phyloP scores from a whole-genome alignment of 2,113 vertebrate species.

The Callipepla californica region DNA sequence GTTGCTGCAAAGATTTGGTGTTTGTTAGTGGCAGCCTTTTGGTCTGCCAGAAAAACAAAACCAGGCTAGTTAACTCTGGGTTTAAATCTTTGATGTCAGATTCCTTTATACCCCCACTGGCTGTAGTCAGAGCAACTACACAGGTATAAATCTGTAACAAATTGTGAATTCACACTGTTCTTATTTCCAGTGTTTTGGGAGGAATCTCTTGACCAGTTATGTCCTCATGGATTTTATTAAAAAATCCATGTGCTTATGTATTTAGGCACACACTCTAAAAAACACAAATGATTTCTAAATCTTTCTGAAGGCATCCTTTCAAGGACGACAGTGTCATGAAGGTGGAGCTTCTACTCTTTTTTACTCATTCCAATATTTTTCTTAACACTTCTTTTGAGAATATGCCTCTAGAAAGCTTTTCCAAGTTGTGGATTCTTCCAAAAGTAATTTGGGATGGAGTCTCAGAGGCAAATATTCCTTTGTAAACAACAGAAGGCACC shows the following conservation, averaged over 20 bases:
- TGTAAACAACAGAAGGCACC: background rate
- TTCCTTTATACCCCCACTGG: background rate
- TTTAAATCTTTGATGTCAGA: background rate
- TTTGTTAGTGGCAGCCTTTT: background rate
- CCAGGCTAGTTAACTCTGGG: background rate
- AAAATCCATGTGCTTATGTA: background rate
- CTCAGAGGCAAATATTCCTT: background rate
- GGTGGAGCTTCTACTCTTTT: background rate
- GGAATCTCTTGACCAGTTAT: background rate
- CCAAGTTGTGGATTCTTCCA: background rate
- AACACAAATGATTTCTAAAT: background rate
- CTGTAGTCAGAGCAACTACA: background rate
- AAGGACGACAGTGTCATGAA: background rate
- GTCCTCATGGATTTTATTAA: background rate
- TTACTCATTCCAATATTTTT: background rate
- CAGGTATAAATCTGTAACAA: background rate
- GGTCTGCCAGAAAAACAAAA: background rate
- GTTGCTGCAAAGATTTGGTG: background rate
- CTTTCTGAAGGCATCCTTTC: background rate
- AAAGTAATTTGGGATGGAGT: background rate
- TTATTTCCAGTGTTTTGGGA: background rate
- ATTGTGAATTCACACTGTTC: fast-evolving
- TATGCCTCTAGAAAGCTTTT: background rate
- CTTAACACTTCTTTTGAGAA: background rate
- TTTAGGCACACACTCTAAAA: background rate